Percentiles rank a stretch among this genome's conserved stretches.
Evolutionary conservation across 2,888 invertebrate species (phyloP).

Genomic region (Xanthorhoe designata): DNA sequence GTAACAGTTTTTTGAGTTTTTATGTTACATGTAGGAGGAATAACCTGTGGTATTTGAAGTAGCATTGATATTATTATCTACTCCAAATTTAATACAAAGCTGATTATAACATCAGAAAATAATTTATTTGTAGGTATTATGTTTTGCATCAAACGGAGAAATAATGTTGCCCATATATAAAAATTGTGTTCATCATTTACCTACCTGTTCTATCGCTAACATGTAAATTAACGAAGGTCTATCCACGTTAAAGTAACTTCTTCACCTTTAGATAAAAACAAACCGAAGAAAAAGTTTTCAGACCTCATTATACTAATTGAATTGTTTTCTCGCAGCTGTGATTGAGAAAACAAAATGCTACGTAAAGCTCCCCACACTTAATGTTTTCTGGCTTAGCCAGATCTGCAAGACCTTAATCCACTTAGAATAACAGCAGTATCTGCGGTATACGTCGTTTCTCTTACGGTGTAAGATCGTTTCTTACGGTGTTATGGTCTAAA

Average conservation of each 20-base stretch:
- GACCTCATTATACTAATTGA: constrained; percentile 26
- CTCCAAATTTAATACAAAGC: no score
- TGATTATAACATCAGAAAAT: no score
- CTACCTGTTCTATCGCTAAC: no score
- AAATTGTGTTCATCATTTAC: no score
- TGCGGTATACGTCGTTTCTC: constrained; percentile 65
- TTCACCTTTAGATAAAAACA: not conserved
- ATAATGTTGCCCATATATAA: no score
- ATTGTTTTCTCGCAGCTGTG: constrained; percentile 35
- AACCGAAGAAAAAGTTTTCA: constrained; percentile 15
- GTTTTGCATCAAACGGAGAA: no score
- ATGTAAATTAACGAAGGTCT: no score
- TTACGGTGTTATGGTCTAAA: constrained; percentile 62
- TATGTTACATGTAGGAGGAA: no score
- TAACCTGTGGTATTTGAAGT: no score
- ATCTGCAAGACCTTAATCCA: constrained; percentile 82
- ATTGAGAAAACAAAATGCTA: constrained; percentile 70
- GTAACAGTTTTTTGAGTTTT: not conserved
- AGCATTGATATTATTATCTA: no score
- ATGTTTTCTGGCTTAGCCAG: constrained; percentile 78
- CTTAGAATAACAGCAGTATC: constrained; percentile 81
- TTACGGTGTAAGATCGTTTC: constrained; percentile 62
- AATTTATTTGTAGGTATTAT: no score
- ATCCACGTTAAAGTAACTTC: not conserved
- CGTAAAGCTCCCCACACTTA: constrained; percentile 73